Evolutionary conservation across 1,140 invertebrate species (phyloP), one percentile per base, ranked within the genome.

Genomic region (Drosophila ercepeae): DNA sequence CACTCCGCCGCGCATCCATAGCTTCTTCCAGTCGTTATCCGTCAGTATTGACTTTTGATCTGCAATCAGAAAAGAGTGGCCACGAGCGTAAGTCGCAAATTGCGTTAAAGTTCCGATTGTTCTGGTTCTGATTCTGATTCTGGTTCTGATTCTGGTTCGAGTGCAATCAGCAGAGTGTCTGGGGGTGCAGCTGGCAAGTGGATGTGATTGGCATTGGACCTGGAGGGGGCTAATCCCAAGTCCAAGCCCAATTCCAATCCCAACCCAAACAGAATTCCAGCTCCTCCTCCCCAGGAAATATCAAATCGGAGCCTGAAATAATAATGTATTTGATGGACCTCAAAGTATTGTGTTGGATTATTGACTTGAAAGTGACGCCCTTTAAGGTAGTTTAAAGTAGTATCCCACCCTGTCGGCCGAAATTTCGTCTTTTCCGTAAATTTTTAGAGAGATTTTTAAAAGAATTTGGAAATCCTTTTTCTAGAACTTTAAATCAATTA

Each of bases 41-140:
- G 90, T 91, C 67, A 91, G 91, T 90, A 91, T 90, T 90, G 91
- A 91, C 88, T 91, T 91, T 81, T 91, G 91, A 78, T 91, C 91
- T 91, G 82, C 19, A 91, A 91, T 74, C 49, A 79, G 74, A 41
- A 67, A 27, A 53, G 41, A 55, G 52, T 9, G 59, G 25, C 54
- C 60, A n/a, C 32, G 11, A 46, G 32, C 25, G 50, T 68, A 53
- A 72, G 51, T 58, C 46, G 57, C 46, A 75, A 84, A 83, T 84
- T 67, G 75, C 51, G 36, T 55, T 78, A 71, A 65, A 44, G 65
- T 51, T 61, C 32, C 44, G 36, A 65, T 51, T 67, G 36, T 36
- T 29, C 44, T 50, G 19, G 42, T 44, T 67, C 55, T 50, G 19
- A 51, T 44, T 67, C 68, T 50, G 19, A 51, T 52, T 67, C 55